Evolutionary conservation across 2,113 vertebrate species (phyloP).

Genomic region (Circaetus cinerascens): DNA sequence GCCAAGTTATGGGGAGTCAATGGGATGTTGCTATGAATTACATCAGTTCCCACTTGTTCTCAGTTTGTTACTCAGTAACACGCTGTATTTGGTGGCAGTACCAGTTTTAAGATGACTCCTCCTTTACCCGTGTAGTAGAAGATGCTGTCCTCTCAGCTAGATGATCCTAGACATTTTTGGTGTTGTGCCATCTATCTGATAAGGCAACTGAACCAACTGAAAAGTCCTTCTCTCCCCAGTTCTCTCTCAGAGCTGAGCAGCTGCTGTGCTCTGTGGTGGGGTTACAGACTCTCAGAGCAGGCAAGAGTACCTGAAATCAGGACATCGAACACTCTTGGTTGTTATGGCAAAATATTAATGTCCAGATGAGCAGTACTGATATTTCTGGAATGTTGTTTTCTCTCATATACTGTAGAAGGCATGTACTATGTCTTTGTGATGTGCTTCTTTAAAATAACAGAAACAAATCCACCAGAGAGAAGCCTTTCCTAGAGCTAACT

Average conservation of each 20-base stretch:
- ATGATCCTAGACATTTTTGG: not conserved
- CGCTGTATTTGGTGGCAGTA: not conserved
- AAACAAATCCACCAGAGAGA: not conserved
- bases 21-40: not conserved
- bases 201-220: not conserved
- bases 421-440: not conserved
- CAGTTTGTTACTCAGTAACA: not conserved
- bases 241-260: not conserved
- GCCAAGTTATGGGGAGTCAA: not conserved
- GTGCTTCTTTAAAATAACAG: not conserved
- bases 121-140: not conserved
- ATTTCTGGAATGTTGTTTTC: not conserved
- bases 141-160: not conserved
- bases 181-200: not conserved
- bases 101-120: not conserved
- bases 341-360: not conserved
- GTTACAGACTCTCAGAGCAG: accelerated
- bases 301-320: not conserved
- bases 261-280: not conserved
- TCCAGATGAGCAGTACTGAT: not conserved
- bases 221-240: not conserved
- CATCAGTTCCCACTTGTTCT: not conserved
- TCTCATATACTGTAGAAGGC: accelerated
- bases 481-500: not conserved
- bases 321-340: not conserved